Evolutionary conservation across 2,888 invertebrate genomes (phyloP), one percentile per base, ranked within the genome.

Genomic region (Rhagonycha lutea): DNA sequence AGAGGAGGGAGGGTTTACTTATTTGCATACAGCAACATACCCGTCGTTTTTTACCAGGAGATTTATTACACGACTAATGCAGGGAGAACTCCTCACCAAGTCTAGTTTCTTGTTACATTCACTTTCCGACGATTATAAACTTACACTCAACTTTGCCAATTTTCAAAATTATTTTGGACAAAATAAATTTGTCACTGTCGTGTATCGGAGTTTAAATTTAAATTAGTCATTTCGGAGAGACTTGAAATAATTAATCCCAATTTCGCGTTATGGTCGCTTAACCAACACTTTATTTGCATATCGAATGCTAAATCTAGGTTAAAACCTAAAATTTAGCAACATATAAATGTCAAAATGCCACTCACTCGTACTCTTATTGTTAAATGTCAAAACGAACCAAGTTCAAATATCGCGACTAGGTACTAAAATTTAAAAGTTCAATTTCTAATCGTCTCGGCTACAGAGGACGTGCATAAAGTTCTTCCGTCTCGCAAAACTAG

Each of bases 51-150:
- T 85, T 84, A 83, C 84, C 83, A 77, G 79, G 84, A 88, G 87
- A 88, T 88, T 88, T 88, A 88, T 88, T 86, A 86, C 86, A 82
- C 81, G 86, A 85, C 87, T 87, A 88, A 88, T 87, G 86, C 85
- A 83, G 80, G 79, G 79, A 79, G 82, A 81, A 82, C 81, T 81
- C 81, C 77, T 79, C 80, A 77, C 78, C 76, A 65, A 70, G 78
- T 79, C 75, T 74, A 70, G 68, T 73, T 77, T 75, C 77, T 74
- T 77, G 74, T 72, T 73, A 69, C 74, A 47, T 47, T 47, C 47
- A 47, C 47, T 47, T 28, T 65, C 63, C 63, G 26, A 65, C 23
- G 26, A 65, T 65, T 65, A 24, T 65, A 47, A 47, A 47, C 47
- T 47, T 47, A 47, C 47, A n/a, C 47, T n/a, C 5, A 8, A 47